phyloP scores from a whole-genome alignment of 1,140 invertebrate species.

The Sesamia nonagrioides region DNA sequence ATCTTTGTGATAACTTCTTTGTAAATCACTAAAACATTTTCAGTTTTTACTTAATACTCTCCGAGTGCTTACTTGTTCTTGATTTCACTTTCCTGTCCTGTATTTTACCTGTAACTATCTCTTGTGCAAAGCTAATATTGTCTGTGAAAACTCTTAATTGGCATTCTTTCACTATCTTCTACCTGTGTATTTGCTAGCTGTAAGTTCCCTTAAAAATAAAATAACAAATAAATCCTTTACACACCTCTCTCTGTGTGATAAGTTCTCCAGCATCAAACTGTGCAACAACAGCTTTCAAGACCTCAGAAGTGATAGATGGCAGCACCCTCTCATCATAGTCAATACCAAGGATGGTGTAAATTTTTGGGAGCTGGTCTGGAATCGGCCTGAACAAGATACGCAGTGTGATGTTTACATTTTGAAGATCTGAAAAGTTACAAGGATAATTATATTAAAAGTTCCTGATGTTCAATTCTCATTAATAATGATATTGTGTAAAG shows the following conservation, averaged over 20 bases:
- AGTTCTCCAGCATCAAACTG: slow-evolving; percentile 99
- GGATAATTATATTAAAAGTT: background rate
- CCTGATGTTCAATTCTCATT: background rate
- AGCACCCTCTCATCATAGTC: slow-evolving; percentile 99
- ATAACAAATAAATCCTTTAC: slow-evolving; percentile 15
- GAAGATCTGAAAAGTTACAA: slow-evolving; percentile 93
- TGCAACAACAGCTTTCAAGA: slow-evolving; percentile 99
- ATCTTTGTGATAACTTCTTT: too few relatives aligned
- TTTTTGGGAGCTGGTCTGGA: slow-evolving; percentile 95
- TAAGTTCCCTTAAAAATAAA: too few relatives aligned
- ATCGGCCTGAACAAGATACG: slow-evolving; percentile 98
- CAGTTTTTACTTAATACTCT: too few relatives aligned
- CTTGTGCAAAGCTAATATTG: too few relatives aligned
- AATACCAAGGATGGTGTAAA: slow-evolving; percentile 98
- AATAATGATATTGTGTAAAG: too few relatives aligned
- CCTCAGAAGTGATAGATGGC: slow-evolving; percentile 99
- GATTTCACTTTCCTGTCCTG: too few relatives aligned
- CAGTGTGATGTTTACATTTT: slow-evolving; percentile 99
- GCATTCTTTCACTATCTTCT: too few relatives aligned
- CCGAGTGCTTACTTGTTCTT: too few relatives aligned
- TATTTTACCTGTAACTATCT: too few relatives aligned
- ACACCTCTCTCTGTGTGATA: slow-evolving; percentile 98
- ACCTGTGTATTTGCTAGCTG: too few relatives aligned
- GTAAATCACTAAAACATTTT: too few relatives aligned
- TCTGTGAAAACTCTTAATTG: too few relatives aligned